phyloP scores from a whole-genome alignment of 2,113 vertebrate genomes.

The Sula dactylatra region DNA sequence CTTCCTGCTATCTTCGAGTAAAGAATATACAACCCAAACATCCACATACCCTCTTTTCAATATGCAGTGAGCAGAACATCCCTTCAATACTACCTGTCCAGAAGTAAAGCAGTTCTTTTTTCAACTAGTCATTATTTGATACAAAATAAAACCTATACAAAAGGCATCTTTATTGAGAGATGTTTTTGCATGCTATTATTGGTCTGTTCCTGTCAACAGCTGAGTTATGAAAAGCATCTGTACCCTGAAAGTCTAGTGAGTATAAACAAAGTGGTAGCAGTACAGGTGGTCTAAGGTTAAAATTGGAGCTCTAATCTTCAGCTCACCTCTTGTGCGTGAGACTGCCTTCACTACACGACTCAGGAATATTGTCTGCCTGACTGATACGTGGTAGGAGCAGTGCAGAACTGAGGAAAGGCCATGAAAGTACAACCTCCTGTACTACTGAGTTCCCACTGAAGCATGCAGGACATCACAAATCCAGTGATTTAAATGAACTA shows the following conservation, averaged over 20 bases:
- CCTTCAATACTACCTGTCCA: not conserved
- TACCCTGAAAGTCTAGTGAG: not conserved
- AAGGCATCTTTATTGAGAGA: not conserved
- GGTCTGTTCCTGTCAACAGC: not conserved
- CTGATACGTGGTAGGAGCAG: not conserved
- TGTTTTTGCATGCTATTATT: not conserved
- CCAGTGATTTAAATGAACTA: not conserved
- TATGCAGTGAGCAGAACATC: not conserved
- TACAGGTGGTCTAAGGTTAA: not conserved
- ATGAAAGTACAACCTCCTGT: not conserved
- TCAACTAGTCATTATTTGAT: not conserved
- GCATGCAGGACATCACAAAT: not conserved
- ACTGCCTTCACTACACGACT: not conserved
- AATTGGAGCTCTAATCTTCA: not conserved
- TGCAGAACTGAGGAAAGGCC: not conserved
- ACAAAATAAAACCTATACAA: not conserved
- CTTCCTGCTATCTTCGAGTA: not conserved
- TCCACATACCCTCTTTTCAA: not conserved
- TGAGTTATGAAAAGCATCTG: not conserved
- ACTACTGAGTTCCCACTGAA: not conserved
- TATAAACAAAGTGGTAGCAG: not conserved
- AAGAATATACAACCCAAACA: not conserved
- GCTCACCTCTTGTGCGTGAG: not conserved
- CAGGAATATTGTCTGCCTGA: not conserved
- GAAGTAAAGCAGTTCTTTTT: not conserved